Percentiles rank a stretch among this genome's conserved stretches.
Conservation (phyloP, 2,888 invertebrate species). For the Tetropium fuscum region DNA sequence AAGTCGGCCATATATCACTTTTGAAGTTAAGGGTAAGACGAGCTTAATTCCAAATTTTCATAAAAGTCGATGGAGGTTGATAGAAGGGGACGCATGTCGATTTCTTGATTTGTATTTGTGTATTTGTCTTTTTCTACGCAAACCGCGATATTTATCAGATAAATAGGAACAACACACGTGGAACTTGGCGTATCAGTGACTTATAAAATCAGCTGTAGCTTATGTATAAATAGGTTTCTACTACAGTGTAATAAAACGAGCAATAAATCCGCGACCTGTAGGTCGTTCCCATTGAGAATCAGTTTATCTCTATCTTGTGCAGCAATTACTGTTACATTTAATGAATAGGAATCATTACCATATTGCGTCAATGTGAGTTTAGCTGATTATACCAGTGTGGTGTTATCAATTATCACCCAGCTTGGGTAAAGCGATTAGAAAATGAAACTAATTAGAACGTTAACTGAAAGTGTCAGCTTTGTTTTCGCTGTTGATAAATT, state of each 20-base stretch:
- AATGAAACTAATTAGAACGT: conserved; percentile 35
- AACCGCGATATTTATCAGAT: too few species aligned
- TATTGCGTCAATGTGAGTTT: conserved; percentile 51
- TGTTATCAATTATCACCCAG: conserved; percentile 43
- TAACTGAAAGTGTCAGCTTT: conserved; percentile 37
- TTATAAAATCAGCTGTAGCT: not conserved
- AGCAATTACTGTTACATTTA: conserved; percentile 57
- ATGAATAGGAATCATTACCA: conserved; percentile 57
- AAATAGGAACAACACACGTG: too few species aligned
- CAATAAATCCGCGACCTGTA: conserved; percentile 20
- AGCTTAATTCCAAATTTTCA: too few species aligned
- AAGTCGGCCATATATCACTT: too few species aligned
- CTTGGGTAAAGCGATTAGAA: conserved; percentile 55
- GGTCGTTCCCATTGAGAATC: conserved; percentile 37
- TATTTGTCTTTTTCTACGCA: too few species aligned
- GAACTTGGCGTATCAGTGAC: too few species aligned
- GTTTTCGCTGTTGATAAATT: conserved; percentile 27
- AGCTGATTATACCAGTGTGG: conserved; percentile 41
- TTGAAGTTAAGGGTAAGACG: too few species aligned
- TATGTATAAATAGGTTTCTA: not conserved
- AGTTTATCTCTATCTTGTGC: conserved; percentile 48
- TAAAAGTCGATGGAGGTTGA: too few species aligned
- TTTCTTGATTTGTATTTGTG: too few species aligned
- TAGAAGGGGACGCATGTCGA: too few species aligned
- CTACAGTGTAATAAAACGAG: conserved; percentile 3